These are phyloP conservation scores for Hylaeus volcanicus DNA, from an alignment of 1,140 invertebrate genomes.

Conservation along the genomic window DNA sequence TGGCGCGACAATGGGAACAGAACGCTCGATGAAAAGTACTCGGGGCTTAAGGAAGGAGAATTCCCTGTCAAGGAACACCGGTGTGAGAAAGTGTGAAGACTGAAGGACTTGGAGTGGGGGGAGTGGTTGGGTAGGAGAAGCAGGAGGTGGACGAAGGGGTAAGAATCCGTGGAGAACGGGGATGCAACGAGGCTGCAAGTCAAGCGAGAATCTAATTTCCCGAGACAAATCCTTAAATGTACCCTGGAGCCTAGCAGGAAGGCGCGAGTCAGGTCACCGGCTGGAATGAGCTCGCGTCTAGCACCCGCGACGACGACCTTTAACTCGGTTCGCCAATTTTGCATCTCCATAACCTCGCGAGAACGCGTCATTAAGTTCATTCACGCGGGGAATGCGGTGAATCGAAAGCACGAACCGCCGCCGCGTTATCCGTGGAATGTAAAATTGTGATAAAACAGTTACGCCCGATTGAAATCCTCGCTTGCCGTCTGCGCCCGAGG, in stretches of 20 bases:
- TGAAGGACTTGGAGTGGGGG: too few relatives aligned
- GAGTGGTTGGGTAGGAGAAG: slow-evolving; percentile 5
- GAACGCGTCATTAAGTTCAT: slow-evolving; percentile 65
- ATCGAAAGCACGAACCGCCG: slow-evolving; percentile 48
- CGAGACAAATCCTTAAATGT: slow-evolving; percentile 80
- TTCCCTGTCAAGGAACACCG: slow-evolving; percentile 58
- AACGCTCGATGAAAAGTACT: slow-evolving; percentile 73
- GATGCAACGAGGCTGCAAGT: slow-evolving; percentile 74
- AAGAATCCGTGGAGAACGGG: slow-evolving; percentile 60
- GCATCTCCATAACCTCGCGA: slow-evolving; percentile 60
- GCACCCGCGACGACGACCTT: slow-evolving; percentile 61
- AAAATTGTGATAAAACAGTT: slow-evolving; percentile 51
- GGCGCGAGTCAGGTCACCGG: slow-evolving; percentile 57
- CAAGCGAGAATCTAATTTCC: slow-evolving; percentile 80
- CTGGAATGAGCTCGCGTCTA: slow-evolving; percentile 70
- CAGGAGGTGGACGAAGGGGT: slow-evolving; percentile 26
- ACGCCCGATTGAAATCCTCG: slow-evolving; percentile 31
- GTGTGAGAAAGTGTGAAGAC: slow-evolving; percentile 53
- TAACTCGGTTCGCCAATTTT: slow-evolving; percentile 67
- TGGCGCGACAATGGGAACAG: slow-evolving; percentile 70
- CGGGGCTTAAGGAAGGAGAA: slow-evolving; percentile 61
- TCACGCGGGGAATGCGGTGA: slow-evolving; percentile 60
- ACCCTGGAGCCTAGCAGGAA: slow-evolving; percentile 71
- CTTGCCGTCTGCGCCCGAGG: neutral
- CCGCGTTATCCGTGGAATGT: slow-evolving; percentile 22